Base-by-base conservation (phyloP, 2,888 invertebrate genomes). In the Euplexia lucipara region DNA sequence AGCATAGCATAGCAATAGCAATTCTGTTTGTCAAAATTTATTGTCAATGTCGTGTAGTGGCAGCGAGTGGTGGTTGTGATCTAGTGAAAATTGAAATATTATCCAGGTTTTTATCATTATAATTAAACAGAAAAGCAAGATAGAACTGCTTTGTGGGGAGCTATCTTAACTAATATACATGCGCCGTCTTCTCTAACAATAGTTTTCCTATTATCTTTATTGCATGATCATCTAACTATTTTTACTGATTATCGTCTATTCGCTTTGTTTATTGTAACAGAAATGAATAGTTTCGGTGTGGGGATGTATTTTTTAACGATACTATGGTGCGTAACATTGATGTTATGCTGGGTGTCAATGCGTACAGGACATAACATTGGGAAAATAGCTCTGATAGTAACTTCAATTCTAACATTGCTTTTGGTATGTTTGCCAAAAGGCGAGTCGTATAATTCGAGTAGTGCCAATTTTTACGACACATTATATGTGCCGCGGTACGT, bases 291-390 rank as follows among this genome's bases (percentile, higher is more conserved):
- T 95, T 91, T 97, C 82, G 97, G 97, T 84, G 91, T 96, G 74
- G 97, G 97, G 79, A 94, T 97, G 69, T 96, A 97, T 87, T 92
- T 97, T 80, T 90, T 97, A 83, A 93, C 96, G 70, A 90, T 96
- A 64, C 87, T 97, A 79, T 97, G 97, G 97, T 94, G 96, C 76
- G 82, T 96, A 63, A 96, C 97, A 35, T 90, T 96, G 41, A 85
- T 97, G 80, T 86, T 97, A 79, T 97, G 97, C 82, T 96, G 97
- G 83, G 90, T 97, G 56, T 96, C 97, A 2, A 91, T 97, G 47
- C 96, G 96, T 82, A 96, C 96, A 42, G 96, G 96, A 74, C 97
- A 96, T 88, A 96, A 95, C 84, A 90, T 97, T 69, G 97, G 97
- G 58, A 96, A 96, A 88, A 90, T 96, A 74, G 95, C 96, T 48